Base-by-base conservation (phyloP, 2,888 invertebrate species). In the Agrochola litura region DNA sequence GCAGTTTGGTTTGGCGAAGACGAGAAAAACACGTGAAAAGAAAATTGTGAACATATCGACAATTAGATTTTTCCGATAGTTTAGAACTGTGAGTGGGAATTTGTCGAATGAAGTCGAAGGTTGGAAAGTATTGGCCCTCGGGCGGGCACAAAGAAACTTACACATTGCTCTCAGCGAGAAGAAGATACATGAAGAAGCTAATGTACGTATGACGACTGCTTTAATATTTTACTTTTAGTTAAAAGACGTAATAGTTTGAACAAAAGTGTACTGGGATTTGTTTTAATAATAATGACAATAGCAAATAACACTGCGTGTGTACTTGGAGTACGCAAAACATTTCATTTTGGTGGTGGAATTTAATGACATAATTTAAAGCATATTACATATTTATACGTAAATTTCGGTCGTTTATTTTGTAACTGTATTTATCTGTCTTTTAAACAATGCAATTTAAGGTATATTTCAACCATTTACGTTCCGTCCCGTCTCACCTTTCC, bases 151-250 rank as follows among this genome's bases (percentile, higher is more conserved):
- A 97, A 92, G 97, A 97, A 95, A 96, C 97, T 68, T 97, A 97
- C 92, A 97, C 97, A 37, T 95, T 97, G 90, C 94, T 97, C 86
- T 97, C 97, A 77, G 97, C 97, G 76, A 97, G 97, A 93, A 96
- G 97, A 93, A 96, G 97, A 95, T 96, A 97, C 95, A 97, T 97
- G 97, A 97, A 97, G 97, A 97, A 97, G 93, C 92, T 97, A 94
- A 95, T 97, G 97, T 97, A 97, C 96, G 97, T 97, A 96, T 92
- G 81, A 77, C 6, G 66, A 69, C 66, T 67, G 73, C 69, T 73
- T 69, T 67, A 25, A 69, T 80, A 72, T 70, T 69, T 80, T 52
- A 22, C 30, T 71, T 65, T 69, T 37, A 82, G n/a, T 67, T 63
- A 52, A 61, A 76, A 52, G 1, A 58, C 56, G 14, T 61, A 25